phyloP scores from a whole-genome alignment of 2,888 invertebrate genomes.

The Parnassius orleans region DNA sequence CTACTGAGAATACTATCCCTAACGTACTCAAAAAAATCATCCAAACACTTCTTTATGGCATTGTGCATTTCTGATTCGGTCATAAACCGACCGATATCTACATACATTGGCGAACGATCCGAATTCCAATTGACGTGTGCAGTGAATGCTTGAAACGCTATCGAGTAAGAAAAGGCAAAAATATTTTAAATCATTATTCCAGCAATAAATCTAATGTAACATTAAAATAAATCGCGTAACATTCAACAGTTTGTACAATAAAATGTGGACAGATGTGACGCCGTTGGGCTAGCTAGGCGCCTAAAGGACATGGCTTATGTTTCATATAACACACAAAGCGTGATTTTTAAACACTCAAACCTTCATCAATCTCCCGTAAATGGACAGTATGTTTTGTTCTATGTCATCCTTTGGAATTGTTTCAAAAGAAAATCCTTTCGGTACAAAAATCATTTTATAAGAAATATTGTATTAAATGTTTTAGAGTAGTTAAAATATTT shows the following conservation, averaged over 20 bases:
- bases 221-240: conserved; percentile 45
- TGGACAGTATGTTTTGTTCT: conserved; percentile 4
- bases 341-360: conserved; percentile 16
- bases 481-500: no score
- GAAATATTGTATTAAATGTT: no score
- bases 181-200: conserved; percentile 45
- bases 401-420: neutral
- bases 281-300: conserved; percentile 18
- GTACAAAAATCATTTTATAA: no score
- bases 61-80: conserved; percentile 35
- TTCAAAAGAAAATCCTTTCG: neutral
- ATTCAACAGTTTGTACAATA: conserved; percentile 28
- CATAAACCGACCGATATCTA: conserved; percentile 39
- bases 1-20: conserved; percentile 5
- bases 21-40: conserved; percentile 15
- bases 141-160: conserved; percentile 44
- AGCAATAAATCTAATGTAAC: conserved; percentile 42
- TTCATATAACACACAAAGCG: conserved; percentile 12
- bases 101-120: conserved; percentile 35
- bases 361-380: conserved; percentile 18
- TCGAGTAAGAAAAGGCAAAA: conserved; percentile 40
- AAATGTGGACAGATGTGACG: conserved; percentile 16
- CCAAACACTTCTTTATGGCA: conserved; percentile 23
- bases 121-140: conserved; percentile 53
- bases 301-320: conserved; percentile 24